Conservation (phyloP, 2,888 invertebrate species). For the Hirtodrosophila cameraria region DNA sequence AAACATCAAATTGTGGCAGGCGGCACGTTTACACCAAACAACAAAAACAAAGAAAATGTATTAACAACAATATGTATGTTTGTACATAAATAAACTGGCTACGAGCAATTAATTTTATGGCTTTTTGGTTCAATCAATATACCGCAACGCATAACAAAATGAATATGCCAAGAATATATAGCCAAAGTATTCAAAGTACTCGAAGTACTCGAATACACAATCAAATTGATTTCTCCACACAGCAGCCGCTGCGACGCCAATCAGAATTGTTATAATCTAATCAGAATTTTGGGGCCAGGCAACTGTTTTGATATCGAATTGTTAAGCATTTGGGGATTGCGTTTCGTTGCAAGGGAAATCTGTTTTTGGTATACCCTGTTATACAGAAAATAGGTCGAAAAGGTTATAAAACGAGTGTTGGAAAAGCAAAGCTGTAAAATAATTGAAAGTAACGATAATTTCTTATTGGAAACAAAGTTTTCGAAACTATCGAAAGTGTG, state of each 20-base stretch:
- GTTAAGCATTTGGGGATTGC: constrained; percentile 28
- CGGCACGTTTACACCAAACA: constrained; percentile 14
- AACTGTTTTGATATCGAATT: constrained; percentile 30
- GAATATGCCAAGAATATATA: too few relatives aligned
- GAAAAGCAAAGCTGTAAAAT: too few relatives aligned
- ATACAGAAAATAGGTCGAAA: too few relatives aligned
- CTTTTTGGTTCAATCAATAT: constrained; percentile 26
- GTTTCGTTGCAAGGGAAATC: constrained; percentile 10
- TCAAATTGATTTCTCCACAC: constrained; percentile 32
- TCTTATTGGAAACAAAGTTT: too few relatives aligned
- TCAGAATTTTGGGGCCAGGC: constrained; percentile 17
- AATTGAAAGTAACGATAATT: too few relatives aligned
- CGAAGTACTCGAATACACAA: neutral
- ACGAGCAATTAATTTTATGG: constrained; percentile 33
- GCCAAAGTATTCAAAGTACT: constrained; percentile 8
- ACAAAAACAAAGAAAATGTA: neutral
- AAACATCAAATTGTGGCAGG: constrained; percentile 8
- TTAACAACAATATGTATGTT: constrained; percentile 19
- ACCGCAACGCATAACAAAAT: constrained; percentile 15
- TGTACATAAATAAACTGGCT: constrained; percentile 19
- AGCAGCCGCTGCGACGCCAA: constrained; percentile 58
- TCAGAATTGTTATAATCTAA: constrained; percentile 45
- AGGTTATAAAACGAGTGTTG: too few relatives aligned
- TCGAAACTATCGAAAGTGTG: too few relatives aligned
- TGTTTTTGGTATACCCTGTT: neutral